Conservation (phyloP, 2,888 invertebrate species). For the Ochropacha duplaris region DNA sequence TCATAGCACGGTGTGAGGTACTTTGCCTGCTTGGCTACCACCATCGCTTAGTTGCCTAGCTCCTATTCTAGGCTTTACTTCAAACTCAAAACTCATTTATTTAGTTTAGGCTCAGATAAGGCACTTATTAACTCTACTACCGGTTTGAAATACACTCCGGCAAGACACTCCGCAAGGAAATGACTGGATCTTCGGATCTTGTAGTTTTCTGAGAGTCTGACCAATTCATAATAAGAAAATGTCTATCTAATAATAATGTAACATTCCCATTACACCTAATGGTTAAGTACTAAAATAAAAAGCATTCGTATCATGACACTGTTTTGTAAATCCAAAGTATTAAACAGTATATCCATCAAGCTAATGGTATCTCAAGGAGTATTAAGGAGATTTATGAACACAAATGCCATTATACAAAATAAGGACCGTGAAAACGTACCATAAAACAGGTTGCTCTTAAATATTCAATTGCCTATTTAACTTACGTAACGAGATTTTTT, state of each 20-base stretch:
- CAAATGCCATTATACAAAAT: conserved; percentile 29
- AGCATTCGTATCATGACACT: not conserved
- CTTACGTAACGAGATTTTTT: not conserved
- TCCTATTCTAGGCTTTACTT: too few species aligned
- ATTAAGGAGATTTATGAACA: conserved; percentile 42
- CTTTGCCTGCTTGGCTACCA: too few species aligned
- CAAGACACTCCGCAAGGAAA: too few species aligned
- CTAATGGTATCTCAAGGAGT: conserved; percentile 27
- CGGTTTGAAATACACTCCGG: too few species aligned
- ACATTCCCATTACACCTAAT: not conserved
- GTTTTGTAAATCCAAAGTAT: conserved; percentile 11
- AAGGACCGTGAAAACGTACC: conserved; percentile 24
- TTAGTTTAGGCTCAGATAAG: too few species aligned
- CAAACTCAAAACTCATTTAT: too few species aligned
- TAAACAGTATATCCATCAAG: conserved; percentile 34
- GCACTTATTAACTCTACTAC: too few species aligned
- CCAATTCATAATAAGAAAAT: too few species aligned
- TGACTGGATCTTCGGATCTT: too few species aligned
- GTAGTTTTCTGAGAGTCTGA: too few species aligned
- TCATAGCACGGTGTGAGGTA: too few species aligned
- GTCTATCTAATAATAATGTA: not conserved
- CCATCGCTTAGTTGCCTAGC: too few species aligned
- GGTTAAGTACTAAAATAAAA: not conserved
- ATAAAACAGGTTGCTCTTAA: conserved; percentile 26
- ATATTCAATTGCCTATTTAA: conserved; percentile 32